Evolutionary conservation across 1,140 invertebrate genomes (phyloP), one percentile per base, ranked within the genome.

Genomic region (Atta texana): DNA sequence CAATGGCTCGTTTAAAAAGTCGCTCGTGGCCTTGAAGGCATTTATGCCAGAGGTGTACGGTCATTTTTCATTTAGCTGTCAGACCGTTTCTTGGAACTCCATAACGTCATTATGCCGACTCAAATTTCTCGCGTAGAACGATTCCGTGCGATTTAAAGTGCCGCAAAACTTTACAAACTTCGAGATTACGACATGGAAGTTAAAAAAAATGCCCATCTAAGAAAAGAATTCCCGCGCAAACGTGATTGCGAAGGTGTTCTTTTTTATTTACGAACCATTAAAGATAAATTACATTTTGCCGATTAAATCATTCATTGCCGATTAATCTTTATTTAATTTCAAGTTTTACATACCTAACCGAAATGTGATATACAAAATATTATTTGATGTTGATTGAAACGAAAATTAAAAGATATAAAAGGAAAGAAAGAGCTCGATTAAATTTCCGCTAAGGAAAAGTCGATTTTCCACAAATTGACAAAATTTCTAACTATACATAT

Each of bases 41-140:
- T 77, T 64, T 14, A 18, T 16, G 24, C 16, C 21, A 10, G 31
- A 57, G 51, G 49, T 77, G 59, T 53, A 55, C 49, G 49, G 64
- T 78, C 82, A 85, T 77, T 78, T 78, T 66, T 85, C 82, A 84
- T 49, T 75, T 28, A 55, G 39, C n/a, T 49, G 80, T 74, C 80
- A 63, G 53, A 61, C 39, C 66, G 5, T 71, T 57, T 44, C n/a
- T 61, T 0, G 5, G 18, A 74, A 84, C 39, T 75, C 74, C 39
- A 21, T 75, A 82, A 74, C n/a, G 80, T 49, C 69, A 75, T 61
- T 84, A 75, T 61, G 80, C 39, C 69, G 69, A 84, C 24, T 63
- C 57, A 51, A 75, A 61, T 51, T 75, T 59, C 16, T 28, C 24
- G n/a, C n/a, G 24, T 18, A 12, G 14, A 74, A 84, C 57, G 39